Evolutionary conservation across 2,113 vertebrate genomes (phyloP).

Genomic region (Colossoma macropomum): DNA sequence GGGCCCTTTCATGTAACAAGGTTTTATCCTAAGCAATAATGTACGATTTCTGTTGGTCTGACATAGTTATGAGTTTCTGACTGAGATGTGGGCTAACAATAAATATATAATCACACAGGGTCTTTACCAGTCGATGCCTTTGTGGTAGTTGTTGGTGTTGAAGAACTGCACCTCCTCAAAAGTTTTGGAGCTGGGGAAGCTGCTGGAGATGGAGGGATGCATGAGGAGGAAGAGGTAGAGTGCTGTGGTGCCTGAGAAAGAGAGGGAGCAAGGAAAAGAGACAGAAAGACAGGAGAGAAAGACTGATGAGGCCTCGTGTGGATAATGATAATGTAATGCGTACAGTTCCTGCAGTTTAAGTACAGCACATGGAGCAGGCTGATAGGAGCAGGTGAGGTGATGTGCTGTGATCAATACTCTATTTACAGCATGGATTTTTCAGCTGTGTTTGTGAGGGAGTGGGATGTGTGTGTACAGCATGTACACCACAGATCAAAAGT

Average conservation of each 20-base stretch:
- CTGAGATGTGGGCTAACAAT: no score
- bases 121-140: slow-evolving; percentile 96
- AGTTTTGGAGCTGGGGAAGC: slow-evolving; percentile 95
- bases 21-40: no score
- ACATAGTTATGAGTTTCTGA: no score
- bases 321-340: slow-evolving; percentile 47
- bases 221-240: slow-evolving; percentile 98
- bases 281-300: not conserved
- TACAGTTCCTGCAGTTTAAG: slow-evolving; percentile 38
- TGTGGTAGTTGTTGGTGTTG: slow-evolving; percentile 99
- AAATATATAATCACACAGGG: no score
- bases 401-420: slow-evolving; percentile 64
- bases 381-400: slow-evolving; percentile 50
- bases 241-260: slow-evolving; percentile 91
- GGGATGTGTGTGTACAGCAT: not conserved
- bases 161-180: slow-evolving; percentile 99
- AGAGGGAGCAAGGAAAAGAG: slow-evolving; percentile 45
- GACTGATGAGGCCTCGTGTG: slow-evolving; percentile 15
- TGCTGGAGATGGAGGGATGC: slow-evolving; percentile 98
- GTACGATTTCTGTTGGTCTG: no score
- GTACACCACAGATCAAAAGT: not conserved
- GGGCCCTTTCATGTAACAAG: no score
- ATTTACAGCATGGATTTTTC: slow-evolving; percentile 58
- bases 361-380: slow-evolving; percentile 17
- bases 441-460: slow-evolving; percentile 35